Percentiles rank a stretch among this genome's conserved stretches.
These are phyloP conservation scores for Hippocampus guttulatus DNA, from an alignment of 2,113 vertebrate species.

Conservation along the genomic window DNA sequence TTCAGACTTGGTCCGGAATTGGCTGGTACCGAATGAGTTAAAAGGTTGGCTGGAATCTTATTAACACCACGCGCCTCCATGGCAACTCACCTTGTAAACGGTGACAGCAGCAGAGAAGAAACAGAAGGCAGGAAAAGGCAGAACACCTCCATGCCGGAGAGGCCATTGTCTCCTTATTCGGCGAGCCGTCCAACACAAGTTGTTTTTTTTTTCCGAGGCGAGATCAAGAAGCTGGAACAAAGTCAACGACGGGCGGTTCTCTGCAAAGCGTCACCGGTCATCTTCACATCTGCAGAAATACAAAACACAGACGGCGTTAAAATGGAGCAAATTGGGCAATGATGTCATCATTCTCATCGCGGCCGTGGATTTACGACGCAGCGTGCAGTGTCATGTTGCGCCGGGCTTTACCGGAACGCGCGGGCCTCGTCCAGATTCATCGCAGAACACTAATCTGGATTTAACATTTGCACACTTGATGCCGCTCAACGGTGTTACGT, in stretches of 20 bases:
- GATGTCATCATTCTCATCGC: not conserved
- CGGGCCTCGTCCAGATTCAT: not conserved
- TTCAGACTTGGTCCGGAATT: no score
- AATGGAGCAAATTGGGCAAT: constrained; percentile 4
- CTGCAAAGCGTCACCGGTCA: constrained; percentile 53
- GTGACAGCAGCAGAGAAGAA: constrained; percentile 58
- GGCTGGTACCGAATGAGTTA: no score
- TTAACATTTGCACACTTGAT: constrained; percentile 13
- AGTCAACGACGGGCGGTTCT: constrained; percentile 60
- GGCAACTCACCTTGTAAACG: constrained; percentile 69
- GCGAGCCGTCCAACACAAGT: constrained; percentile 36
- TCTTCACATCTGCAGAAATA: constrained; percentile 62
- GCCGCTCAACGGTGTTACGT: constrained; percentile 2
- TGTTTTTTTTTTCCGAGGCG: constrained; percentile 14
- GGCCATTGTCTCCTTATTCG: constrained; percentile 60
- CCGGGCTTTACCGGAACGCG: not conserved
- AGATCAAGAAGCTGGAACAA: constrained; percentile 33
- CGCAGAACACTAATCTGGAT: constrained; percentile 6
- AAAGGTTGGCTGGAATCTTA: constrained; percentile 35
- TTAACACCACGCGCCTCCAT: constrained; percentile 29
- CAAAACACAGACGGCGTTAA: constrained; percentile 10
- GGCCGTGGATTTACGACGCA: not conserved
- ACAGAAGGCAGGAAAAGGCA: constrained; percentile 56
- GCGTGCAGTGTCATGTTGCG: not conserved
- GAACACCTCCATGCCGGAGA: constrained; percentile 62